phyloP scores from a whole-genome alignment of 2,888 invertebrate species.

The Aporophyla lueneburgensis region DNA sequence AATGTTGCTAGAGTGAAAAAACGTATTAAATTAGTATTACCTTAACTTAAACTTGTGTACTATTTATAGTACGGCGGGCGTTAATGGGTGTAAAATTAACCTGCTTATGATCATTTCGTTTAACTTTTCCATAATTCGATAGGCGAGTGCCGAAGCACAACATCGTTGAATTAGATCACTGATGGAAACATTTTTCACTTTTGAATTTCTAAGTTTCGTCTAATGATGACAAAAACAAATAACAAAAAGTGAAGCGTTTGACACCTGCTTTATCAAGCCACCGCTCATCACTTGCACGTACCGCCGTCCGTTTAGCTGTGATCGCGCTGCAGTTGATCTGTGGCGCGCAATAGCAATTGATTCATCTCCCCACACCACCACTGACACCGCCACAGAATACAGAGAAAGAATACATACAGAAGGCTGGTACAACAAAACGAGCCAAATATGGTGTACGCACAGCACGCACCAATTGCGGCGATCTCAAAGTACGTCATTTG shows the following conservation, averaged over 20 bases:
- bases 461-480: too few species aligned
- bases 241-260: background rate
- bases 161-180: background rate
- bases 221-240: background rate
- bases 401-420: background rate
- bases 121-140: background rate
- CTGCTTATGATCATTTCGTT: background rate
- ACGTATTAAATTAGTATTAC: too few species aligned
- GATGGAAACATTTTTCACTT: too few species aligned
- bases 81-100: background rate
- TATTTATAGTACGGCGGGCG: too few species aligned
- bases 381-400: background rate
- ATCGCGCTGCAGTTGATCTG: slow-evolving; percentile 57
- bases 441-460: background rate
- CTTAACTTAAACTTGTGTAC: too few species aligned
- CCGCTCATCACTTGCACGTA: slow-evolving; percentile 20
- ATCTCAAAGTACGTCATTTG: background rate
- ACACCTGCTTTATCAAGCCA: background rate
- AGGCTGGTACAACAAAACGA: background rate
- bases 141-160: background rate
- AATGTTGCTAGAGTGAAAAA: too few species aligned
- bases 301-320: slow-evolving; percentile 28
- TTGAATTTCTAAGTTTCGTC: background rate
- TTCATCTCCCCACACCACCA: slow-evolving; percentile 46
- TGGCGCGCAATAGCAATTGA: slow-evolving; percentile 58